These are phyloP conservation scores for Elaphurus davidianus DNA, from an alignment of 2,113 vertebrate species.

Conservation along the genomic window DNA sequence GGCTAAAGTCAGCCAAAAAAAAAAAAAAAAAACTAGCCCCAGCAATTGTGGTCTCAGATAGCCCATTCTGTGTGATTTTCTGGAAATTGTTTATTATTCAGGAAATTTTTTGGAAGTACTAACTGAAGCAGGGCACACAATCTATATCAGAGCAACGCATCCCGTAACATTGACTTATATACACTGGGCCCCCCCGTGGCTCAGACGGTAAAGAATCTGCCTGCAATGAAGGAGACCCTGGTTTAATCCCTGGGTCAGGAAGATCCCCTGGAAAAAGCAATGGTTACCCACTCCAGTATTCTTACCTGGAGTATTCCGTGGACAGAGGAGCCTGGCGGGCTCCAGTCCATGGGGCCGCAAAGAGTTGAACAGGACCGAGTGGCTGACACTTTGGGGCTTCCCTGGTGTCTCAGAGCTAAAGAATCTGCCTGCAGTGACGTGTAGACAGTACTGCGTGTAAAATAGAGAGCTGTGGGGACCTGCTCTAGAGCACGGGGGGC, in stretches of 20 bases:
- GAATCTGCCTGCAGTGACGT: not conserved
- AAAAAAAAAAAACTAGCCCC: accelerated
- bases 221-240: not conserved
- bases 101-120: not conserved
- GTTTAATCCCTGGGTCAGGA: not conserved
- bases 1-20: accelerated
- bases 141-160: accelerated
- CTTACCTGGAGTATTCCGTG: not conserved
- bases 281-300: not conserved
- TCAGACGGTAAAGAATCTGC: not conserved
- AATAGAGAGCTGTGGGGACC: not conserved
- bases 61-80: not conserved
- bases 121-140: not conserved
- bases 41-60: accelerated
- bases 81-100: not conserved
- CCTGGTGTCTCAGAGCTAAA: not conserved
- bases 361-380: not conserved
- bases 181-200: not conserved
- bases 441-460: accelerated
- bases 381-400: not conserved
- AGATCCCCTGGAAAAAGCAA: not conserved
- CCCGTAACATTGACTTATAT: not conserved
- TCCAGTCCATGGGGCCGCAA: not conserved
- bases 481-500: not conserved
- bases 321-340: not conserved